Evolutionary conservation across 1,140 invertebrate species (phyloP), one percentile per base, ranked within the genome.

Genomic region (Andricus grossulariae): DNA sequence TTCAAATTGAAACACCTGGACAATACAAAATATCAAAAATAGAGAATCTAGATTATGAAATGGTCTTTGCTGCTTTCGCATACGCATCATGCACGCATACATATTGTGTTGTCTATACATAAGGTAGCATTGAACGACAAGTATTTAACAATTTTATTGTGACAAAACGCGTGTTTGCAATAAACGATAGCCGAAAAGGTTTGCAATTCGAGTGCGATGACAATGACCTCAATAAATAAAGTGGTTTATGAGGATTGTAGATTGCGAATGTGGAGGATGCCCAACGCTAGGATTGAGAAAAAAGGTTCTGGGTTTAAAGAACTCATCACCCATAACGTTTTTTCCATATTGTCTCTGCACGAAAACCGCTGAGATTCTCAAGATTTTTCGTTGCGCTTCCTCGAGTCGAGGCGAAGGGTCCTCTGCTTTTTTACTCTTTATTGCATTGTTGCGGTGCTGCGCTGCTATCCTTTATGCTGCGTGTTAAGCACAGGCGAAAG

Each of bases 401-500:
- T 39, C 52, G 50, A 55, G 18, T 55, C 72, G 32, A 73, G 72
- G 51, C 72, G 39, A 73, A 32, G 71, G 72, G 49, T 57, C 52
- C 52, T 57, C 52, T 73, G 52, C 25, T 55, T 57, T 55, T 32
- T 57, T 57, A 49, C 72, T 73, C 72, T 73, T 86, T 88, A 87
- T 86, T 84, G 83, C 84, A 86, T 84, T 85, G 85, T 85, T 89
- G 86, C 82, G 82, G 79, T 85, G 88, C 78, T 84, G 84, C 83
- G 83, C 87, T 88, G 88, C 87, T 88, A 90, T 88, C 89, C 88
- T 82, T 88, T 91, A 91, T 86, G 90, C 90, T 91, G 90, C 90
- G 80, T 90, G 85, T 91, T 82, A 91, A 90, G 89, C 89, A 91
- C 85, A 91, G 84, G 86, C 89, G 86, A 91, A 90, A 91, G 84